These are phyloP conservation scores for Eolophus roseicapilla DNA, from an alignment of 2,113 vertebrate species.

Conservation along the genomic window DNA sequence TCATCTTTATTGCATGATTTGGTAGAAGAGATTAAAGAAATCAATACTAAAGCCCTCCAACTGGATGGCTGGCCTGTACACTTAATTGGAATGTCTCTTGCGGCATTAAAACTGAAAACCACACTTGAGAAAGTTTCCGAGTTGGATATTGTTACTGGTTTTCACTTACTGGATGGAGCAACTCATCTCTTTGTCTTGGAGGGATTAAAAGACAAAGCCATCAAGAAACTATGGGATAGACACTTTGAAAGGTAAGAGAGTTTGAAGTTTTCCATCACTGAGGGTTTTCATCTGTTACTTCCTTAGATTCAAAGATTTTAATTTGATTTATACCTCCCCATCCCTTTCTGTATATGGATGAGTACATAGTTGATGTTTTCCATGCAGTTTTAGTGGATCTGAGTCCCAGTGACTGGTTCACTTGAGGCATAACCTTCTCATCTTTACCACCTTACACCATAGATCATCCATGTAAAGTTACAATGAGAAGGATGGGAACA, in stretches of 20 bases:
- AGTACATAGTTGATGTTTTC: background rate
- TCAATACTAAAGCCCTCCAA: conserved; percentile 76
- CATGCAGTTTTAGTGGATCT: background rate
- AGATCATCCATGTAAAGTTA: background rate
- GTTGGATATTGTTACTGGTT: conserved; percentile 82
- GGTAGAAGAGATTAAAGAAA: conserved; percentile 70
- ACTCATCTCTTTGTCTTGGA: conserved; percentile 83
- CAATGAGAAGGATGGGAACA: background rate
- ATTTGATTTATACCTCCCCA: background rate
- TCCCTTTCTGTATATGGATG: background rate
- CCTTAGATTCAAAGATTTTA: background rate
- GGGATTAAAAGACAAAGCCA: conserved; percentile 78
- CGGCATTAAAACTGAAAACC: conserved; percentile 54
- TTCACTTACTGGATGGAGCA: conserved; percentile 80
- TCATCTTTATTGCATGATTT: conserved; percentile 56
- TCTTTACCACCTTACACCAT: background rate
- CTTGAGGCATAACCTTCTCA: background rate
- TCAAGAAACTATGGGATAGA: conserved; percentile 77
- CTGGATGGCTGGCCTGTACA: conserved; percentile 41
- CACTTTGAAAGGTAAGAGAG: conserved; percentile 55
- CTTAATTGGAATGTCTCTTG: conserved; percentile 51
- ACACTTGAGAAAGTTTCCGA: conserved; percentile 39
- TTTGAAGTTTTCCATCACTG: background rate
- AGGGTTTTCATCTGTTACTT: background rate
- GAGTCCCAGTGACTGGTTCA: background rate